phyloP scores from a whole-genome alignment of 2,113 vertebrate genomes.

The Mobula birostris region DNA sequence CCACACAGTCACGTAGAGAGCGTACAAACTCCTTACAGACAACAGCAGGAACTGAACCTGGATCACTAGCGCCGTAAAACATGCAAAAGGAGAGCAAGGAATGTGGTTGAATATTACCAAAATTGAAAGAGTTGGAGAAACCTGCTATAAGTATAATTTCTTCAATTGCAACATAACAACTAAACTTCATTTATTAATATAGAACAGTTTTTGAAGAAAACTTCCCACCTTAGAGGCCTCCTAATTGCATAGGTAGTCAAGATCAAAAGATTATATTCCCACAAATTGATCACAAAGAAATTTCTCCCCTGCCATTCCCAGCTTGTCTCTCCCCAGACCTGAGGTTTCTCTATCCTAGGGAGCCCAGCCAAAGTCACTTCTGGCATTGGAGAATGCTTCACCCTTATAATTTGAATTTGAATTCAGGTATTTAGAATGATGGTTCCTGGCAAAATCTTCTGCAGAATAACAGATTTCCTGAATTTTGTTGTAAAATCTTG shows the following conservation, averaged over 20 bases:
- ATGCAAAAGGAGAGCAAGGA: not conserved
- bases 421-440: not conserved
- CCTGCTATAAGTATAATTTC: not conserved
- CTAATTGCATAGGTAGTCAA: not conserved
- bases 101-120: not conserved
- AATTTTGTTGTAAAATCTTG: not conserved
- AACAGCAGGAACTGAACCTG: no score
- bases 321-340: not conserved
- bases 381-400: not conserved
- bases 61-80: no score
- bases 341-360: not conserved
- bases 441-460: not conserved
- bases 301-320: no score
- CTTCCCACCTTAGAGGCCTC: not conserved
- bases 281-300: not conserved
- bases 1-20: no score
- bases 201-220: not conserved
- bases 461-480: not conserved
- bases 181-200: not conserved
- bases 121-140: not conserved
- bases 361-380: not conserved
- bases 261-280: not conserved
- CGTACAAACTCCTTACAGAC: no score
- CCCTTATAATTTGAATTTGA: not conserved
- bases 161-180: not conserved